Evolutionary conservation across 2,888 invertebrate species (phyloP).

Genomic region (Hylaea fasciaria): DNA sequence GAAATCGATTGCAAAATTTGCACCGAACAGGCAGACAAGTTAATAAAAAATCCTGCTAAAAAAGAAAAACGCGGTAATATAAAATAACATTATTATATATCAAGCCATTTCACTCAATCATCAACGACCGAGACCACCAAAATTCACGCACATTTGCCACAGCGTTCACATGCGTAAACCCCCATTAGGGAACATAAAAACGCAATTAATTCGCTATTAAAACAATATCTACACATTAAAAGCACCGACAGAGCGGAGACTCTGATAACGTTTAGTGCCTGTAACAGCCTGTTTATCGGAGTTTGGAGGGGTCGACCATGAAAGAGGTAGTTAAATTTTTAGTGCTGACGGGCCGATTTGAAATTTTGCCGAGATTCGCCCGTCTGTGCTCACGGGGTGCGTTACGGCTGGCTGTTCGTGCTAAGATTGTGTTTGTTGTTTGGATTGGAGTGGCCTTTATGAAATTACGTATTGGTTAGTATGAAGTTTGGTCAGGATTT

Average conservation of each 20-base stretch:
- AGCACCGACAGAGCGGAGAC: slow-evolving; percentile 51
- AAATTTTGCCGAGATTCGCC: slow-evolving; percentile 79
- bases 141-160: slow-evolving; percentile 20
- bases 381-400: slow-evolving; percentile 45
- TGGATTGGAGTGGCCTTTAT: background rate
- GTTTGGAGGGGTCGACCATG: slow-evolving; percentile 52
- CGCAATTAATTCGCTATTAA: slow-evolving; percentile 70
- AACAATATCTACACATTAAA: slow-evolving; percentile 58
- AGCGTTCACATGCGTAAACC: slow-evolving; percentile 29
- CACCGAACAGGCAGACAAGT: too few relatives aligned
- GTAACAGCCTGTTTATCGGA: slow-evolving; percentile 55
- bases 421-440: slow-evolving; percentile 19
- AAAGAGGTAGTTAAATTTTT: slow-evolving; percentile 67
- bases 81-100: too few relatives aligned
- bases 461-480: too few relatives aligned
- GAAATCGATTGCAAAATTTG: too few relatives aligned
- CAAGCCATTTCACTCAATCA: background rate
- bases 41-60: too few relatives aligned
- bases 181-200: slow-evolving; percentile 63
- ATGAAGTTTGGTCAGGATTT: too few relatives aligned
- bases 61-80: too few relatives aligned
- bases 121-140: slow-evolving; percentile 20
- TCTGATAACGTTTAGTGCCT: slow-evolving; percentile 54
- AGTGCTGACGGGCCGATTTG: slow-evolving; percentile 69
- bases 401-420: slow-evolving; percentile 51